Evolutionary conservation across 2,797 vertebrate genomes (phyloP).

Genomic region (Rhinogobio ventralis): DNA sequence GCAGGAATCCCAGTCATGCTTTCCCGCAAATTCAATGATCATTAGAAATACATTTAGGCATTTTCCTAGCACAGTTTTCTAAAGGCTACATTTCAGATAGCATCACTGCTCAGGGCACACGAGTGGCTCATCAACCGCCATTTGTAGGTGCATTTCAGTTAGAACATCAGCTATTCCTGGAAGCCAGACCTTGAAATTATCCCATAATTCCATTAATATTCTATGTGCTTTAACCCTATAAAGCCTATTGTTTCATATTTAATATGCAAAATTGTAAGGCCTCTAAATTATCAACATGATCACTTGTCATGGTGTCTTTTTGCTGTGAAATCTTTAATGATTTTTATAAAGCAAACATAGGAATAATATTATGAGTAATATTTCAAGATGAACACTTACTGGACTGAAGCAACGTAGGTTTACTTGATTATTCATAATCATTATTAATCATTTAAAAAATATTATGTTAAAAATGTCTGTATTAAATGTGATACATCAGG

Average conservation of each 20-base stretch:
- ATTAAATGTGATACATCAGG: neutral
- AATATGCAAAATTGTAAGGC: neutral
- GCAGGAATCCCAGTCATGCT: constrained; percentile 1
- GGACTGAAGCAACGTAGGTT: neutral
- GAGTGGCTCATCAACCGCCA: neutral
- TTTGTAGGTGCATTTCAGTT: neutral
- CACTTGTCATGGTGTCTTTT: neutral
- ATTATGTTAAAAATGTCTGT: neutral
- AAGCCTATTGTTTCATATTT: neutral
- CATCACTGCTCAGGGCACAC: constrained; percentile 1
- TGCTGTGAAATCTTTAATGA: neutral
- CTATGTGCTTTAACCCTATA: neutral
- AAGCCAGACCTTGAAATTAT: neutral
- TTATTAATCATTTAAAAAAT: neutral
- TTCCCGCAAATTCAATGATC: constrained; percentile 3
- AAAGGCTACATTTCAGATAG: neutral
- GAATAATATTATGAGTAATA: neutral
- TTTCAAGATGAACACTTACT: neutral
- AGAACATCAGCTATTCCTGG: neutral
- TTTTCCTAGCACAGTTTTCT: neutral
- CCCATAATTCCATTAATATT: neutral
- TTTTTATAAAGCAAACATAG: neutral
- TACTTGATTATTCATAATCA: neutral
- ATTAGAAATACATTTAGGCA: constrained; percentile 10
- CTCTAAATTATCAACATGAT: neutral